Evolutionary conservation across 1,140 invertebrate species (phyloP), one percentile per base, ranked within the genome.

Genomic region (Choristoneura fumiferana): DNA sequence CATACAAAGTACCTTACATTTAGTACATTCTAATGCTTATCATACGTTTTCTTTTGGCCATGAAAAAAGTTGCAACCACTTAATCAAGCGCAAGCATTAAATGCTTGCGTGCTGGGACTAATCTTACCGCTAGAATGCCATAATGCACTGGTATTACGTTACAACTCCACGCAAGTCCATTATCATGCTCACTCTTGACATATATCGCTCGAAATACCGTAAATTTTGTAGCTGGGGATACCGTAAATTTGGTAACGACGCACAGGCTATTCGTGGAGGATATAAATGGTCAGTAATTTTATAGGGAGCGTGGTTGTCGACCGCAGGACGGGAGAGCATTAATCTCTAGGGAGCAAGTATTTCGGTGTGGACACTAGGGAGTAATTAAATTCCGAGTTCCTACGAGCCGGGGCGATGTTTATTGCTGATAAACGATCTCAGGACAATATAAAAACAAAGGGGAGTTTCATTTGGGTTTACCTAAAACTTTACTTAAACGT

Each of bases 321-420:
- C 57, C 57, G 35, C 62, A 56, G 38, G 15, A 18, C 15, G 38
- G 15, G 18, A n/a, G 36, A 22, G 35, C 54, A 64, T 70, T 66
- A 63, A 62, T 76, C 73, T 67, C 64, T 53, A 55, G 70, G 63
- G 73, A 64, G 35, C 8, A 15, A 34, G 49, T 57, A 37, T 17
- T 61, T 33, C 33, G 39, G 35, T 40, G 61, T 61, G 61, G 69
- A 72, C 65, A 73, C 61, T 55, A 58, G 67, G 43, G 54, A 60
- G 63, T 82, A 82, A 86, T 84, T 86, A 84, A 81, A 86, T 79
- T 81, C 76, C 75, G 52, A 60, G 40, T 57, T 62, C 54, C 57
- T 22, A 45, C 40, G 57, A 65, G 60, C 63, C 54, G 66, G 71
- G 73, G 67, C 52, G 69, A 73, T 65, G 67, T 74, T 69, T 76